Evolutionary conservation across 2,113 vertebrate species (phyloP).

Genomic region (Campylomormyrus tamandua): DNA sequence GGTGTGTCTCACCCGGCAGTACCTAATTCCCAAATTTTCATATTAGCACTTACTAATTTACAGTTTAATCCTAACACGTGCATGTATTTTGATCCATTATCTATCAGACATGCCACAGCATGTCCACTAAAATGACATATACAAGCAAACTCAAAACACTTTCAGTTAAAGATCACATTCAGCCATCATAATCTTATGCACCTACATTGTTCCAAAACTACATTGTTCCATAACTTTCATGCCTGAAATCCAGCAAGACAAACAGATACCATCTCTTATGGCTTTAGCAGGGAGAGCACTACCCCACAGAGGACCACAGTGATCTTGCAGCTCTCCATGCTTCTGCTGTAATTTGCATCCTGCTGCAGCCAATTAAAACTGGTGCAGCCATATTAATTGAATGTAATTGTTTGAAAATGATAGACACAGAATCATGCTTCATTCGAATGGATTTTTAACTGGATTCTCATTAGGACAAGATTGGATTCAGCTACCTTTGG

Average conservation of each 20-base stretch:
- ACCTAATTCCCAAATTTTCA: not conserved
- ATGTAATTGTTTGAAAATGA: slow-evolving; percentile 19
- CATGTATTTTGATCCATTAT: not conserved
- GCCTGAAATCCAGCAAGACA: not conserved
- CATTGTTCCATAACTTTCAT: not conserved
- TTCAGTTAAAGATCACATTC: not conserved
- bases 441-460: not conserved
- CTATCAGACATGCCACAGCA: not conserved
- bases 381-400: not conserved
- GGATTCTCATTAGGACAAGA: not conserved
- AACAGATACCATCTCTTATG: not conserved
- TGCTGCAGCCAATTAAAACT: not conserved
- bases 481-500: slow-evolving; percentile 13
- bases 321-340: not conserved
- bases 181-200: not conserved
- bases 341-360: not conserved
- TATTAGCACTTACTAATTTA: not conserved
- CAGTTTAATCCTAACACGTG: not conserved
- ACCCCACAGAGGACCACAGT: not conserved
- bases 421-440: slow-evolving; percentile 7
- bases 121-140: not conserved
- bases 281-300: not conserved
- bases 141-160: not conserved
- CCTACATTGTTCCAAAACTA: not conserved
- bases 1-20: not conserved